A percentile compares a stretch with the other conserved stretches of the same genome.
Evolutionary conservation across 2,797 vertebrate genomes (phyloP).

Genomic region (Sylvia borin): DNA sequence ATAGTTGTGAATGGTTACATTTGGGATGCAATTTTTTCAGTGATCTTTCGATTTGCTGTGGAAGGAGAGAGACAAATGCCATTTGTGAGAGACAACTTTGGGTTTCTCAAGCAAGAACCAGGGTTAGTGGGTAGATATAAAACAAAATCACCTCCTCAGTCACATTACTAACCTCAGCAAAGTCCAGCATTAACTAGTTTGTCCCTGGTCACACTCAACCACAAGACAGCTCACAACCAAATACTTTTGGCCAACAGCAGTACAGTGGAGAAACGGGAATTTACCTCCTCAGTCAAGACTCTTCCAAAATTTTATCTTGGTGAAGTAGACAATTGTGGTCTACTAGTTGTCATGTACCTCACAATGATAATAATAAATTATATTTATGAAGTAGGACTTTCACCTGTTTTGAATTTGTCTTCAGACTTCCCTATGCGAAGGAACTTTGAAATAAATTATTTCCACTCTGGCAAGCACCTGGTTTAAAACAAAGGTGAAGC

Average conservation of each 20-base stretch:
- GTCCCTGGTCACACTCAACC: neutral
- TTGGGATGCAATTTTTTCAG: neutral
- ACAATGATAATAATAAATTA: neutral
- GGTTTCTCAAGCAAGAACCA: neutral
- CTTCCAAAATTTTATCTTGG: neutral
- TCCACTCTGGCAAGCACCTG: neutral
- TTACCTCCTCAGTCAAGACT: neutral
- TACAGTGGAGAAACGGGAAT: neutral
- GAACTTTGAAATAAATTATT: neutral
- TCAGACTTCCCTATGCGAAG: neutral
- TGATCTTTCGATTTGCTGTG: neutral
- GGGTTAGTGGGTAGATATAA: neutral
- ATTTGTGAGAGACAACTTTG: neutral
- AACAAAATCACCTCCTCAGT: neutral
- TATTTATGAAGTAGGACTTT: neutral
- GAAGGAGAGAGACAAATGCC: neutral
- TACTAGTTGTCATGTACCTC: neutral
- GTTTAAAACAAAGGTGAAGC: slow-evolving; percentile 1
- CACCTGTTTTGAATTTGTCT: neutral
- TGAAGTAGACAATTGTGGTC: neutral
- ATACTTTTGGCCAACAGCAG: neutral
- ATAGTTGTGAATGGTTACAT: neutral
- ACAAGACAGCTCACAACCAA: neutral
- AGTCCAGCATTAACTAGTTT: neutral
- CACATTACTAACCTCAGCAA: neutral